Percentiles rank a stretch among this genome's conserved stretches.
Evolutionary conservation across 2,113 vertebrate genomes (phyloP).

Genomic region (Anarhynchus alexandrinus): DNA sequence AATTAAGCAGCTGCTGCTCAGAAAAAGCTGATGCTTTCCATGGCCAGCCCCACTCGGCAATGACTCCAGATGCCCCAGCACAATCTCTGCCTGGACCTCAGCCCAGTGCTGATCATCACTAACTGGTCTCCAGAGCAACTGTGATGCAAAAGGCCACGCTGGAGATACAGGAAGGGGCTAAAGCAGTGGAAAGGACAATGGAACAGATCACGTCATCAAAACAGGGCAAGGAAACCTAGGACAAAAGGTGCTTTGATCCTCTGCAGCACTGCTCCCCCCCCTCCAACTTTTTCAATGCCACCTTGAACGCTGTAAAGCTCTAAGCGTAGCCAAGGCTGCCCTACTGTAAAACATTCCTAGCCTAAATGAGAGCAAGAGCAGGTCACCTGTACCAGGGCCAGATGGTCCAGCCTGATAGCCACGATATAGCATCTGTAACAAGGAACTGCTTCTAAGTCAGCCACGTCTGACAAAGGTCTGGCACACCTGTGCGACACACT

Average conservation of each 20-base stretch:
- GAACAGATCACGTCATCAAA: background rate
- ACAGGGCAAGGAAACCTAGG: background rate
- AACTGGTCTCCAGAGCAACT: constrained; percentile 55
- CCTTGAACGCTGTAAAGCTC: background rate
- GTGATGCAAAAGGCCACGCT: constrained; percentile 36
- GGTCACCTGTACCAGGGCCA: background rate
- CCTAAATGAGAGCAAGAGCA: background rate
- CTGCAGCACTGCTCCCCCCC: background rate
- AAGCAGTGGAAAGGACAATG: background rate
- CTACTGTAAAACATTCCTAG: background rate
- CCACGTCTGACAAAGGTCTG: background rate
- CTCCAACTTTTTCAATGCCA: background rate
- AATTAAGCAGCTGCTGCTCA: constrained; percentile 49
- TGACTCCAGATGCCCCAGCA: constrained; percentile 57
- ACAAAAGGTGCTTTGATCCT: background rate
- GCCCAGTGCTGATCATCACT: constrained; percentile 11
- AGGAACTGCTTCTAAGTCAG: background rate
- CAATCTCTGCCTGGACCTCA: constrained; percentile 32
- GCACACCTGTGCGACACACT: background rate
- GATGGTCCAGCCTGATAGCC: background rate
- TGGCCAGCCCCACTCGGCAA: constrained; percentile 1
- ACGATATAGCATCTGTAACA: background rate
- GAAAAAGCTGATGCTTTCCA: background rate
- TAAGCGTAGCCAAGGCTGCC: background rate
- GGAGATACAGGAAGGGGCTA: background rate